A percentile compares a stretch with the other conserved stretches of the same genome.
These are phyloP conservation scores for Neodiprion fabricii DNA, from an alignment of 1,140 invertebrate species.

Conservation along the genomic window DNA sequence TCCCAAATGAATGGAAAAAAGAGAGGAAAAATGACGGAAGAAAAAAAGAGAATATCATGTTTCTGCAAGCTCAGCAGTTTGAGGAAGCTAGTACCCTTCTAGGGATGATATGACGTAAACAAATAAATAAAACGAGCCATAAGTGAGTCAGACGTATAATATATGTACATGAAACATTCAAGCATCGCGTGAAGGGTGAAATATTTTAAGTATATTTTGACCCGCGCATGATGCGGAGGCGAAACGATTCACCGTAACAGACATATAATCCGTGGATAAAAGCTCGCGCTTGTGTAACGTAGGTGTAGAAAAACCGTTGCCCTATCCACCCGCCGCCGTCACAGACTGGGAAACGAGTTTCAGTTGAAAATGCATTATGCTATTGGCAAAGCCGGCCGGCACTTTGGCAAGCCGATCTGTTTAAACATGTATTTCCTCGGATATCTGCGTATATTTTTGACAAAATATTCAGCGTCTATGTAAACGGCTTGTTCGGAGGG, in stretches of 20 bases:
- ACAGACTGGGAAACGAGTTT: slow-evolving; percentile 7
- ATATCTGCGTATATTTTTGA: not conserved
- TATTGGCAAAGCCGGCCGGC: slow-evolving; percentile 16
- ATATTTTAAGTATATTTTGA: not conserved
- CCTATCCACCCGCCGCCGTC: not conserved
- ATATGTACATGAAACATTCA: too few relatives aligned
- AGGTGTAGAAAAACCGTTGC: not conserved
- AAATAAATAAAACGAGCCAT: slow-evolving; percentile 10
- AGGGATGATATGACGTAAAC: not conserved
- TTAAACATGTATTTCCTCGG: slow-evolving; percentile 10
- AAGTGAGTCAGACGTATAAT: not conserved
- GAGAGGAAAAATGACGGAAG: not conserved
- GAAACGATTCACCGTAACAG: not conserved
- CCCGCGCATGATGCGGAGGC: not conserved
- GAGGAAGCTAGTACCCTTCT: not conserved
- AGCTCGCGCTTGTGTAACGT: not conserved
- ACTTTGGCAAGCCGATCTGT: slow-evolving; percentile 17
- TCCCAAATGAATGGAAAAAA: slow-evolving; percentile 34
- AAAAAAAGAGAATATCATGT: slow-evolving; percentile 26
- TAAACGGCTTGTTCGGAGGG: slow-evolving; percentile 26
- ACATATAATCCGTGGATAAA: too few relatives aligned
- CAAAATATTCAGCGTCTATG: slow-evolving; percentile 28
- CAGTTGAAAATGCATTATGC: slow-evolving; percentile 14
- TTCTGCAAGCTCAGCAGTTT: slow-evolving; percentile 1
- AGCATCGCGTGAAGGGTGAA: not conserved